phyloP scores from a whole-genome alignment of 1,140 invertebrate genomes.

The Pogonomyrmex californicus region DNA sequence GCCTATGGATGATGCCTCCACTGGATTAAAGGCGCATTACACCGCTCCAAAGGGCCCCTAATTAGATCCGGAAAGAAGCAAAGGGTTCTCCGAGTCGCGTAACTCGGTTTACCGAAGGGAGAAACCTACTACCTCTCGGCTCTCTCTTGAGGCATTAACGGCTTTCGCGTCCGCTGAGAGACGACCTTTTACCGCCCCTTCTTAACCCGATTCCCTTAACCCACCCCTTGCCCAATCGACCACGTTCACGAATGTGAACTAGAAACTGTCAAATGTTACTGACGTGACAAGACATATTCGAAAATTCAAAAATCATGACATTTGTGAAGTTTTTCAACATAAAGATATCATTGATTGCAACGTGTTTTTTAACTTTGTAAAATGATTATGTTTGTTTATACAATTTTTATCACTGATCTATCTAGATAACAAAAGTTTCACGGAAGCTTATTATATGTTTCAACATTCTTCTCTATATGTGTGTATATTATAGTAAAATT shows the following conservation, averaged over 20 bases:
- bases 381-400: background rate
- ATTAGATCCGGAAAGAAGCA: constrained; percentile 86
- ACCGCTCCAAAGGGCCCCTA: constrained; percentile 83
- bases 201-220: constrained; percentile 13
- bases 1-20: constrained; percentile 75
- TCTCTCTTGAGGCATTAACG: constrained; percentile 81
- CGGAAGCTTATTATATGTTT: background rate
- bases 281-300: background rate
- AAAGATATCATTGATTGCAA: background rate
- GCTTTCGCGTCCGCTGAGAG: constrained; percentile 84
- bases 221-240: background rate
- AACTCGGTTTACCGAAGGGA: constrained; percentile 85
- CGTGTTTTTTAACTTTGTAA: background rate
- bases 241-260: background rate
- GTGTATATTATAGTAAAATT: background rate
- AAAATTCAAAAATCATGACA: background rate
- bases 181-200: constrained; percentile 80
- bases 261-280: constrained; percentile 7
- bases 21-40: constrained; percentile 86
- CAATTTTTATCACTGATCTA: background rate
- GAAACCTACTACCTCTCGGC: constrained; percentile 71
- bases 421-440: background rate
- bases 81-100: constrained; percentile 85
- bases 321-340: background rate
- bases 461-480: background rate